Evolutionary conservation across 1,140 invertebrate genomes (phyloP).

Genomic region (Apis laboriosa): DNA sequence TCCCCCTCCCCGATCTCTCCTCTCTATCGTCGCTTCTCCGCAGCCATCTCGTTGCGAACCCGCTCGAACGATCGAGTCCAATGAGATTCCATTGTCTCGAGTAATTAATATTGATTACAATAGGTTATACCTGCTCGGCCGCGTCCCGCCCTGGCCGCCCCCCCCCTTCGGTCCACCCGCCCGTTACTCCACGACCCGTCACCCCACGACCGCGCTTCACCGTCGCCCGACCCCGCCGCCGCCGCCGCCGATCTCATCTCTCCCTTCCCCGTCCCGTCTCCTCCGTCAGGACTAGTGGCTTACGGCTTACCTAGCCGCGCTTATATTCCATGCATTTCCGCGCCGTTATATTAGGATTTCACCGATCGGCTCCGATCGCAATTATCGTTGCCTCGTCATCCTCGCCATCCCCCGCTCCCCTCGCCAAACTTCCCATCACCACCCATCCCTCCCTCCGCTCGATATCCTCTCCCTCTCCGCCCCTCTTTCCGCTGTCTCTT

Average conservation of each 20-base stretch:
- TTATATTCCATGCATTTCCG: slow-evolving; percentile 67
- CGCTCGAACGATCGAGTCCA: slow-evolving; percentile 80
- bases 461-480: slow-evolving; percentile 21
- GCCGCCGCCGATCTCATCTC: slow-evolving; percentile 39
- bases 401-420: slow-evolving; percentile 28
- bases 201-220: not conserved
- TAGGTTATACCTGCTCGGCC: slow-evolving; percentile 77
- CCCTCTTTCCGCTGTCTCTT: not conserved
- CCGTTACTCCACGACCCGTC: not conserved
- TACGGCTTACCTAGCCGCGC: slow-evolving; percentile 63
- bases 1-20: no score
- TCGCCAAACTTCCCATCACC: not conserved
- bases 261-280: slow-evolving; percentile 48
- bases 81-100: slow-evolving; percentile 81
- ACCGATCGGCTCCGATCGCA: slow-evolving; percentile 64
- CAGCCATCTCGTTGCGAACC: slow-evolving; percentile 60
- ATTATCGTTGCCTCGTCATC: slow-evolving; percentile 60
- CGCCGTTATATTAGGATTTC: slow-evolving; percentile 77
- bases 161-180: not conserved
- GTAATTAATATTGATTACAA: slow-evolving; percentile 82
- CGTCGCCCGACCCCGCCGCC: not conserved
- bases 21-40: slow-evolving; percentile 29
- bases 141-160: slow-evolving; percentile 52
- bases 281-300: slow-evolving; percentile 58
- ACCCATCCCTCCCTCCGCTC: slow-evolving; percentile 25